Conservation (phyloP, 2,113 vertebrate genomes). For the Gallinago jamesoni region DNA sequence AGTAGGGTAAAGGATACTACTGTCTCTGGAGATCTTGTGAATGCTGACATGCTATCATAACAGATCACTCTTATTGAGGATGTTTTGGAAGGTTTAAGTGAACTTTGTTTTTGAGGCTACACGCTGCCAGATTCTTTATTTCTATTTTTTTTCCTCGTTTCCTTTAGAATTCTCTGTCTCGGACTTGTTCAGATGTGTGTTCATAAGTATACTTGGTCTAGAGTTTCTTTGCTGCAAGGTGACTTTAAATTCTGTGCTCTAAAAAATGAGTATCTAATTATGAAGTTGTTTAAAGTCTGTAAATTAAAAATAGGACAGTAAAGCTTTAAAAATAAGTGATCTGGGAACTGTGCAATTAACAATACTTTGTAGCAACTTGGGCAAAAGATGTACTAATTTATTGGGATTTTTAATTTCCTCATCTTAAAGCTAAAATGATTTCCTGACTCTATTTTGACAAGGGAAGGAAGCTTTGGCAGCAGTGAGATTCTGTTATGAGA, state of each 20-base stretch:
- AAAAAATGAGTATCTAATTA: constrained; percentile 24
- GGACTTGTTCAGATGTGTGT: background rate
- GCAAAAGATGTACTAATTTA: background rate
- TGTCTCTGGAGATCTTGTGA: background rate
- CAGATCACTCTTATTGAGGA: background rate
- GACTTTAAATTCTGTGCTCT: background rate
- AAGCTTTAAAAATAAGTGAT: constrained; percentile 33
- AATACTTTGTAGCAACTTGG: background rate
- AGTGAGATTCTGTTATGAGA: background rate
- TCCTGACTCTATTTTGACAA: constrained; percentile 21
- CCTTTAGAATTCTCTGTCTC: background rate
- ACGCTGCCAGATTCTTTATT: background rate
- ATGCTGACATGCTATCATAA: background rate
- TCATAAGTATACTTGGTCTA: background rate
- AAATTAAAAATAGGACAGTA: constrained; percentile 29
- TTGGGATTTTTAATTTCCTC: background rate
- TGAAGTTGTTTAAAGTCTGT: background rate
- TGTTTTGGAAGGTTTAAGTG: constrained; percentile 24
- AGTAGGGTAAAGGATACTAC: background rate
- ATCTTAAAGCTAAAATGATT: constrained; percentile 9
- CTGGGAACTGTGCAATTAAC: constrained; percentile 5
- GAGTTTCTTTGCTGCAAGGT: constrained; percentile 22
- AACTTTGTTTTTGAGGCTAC: background rate
- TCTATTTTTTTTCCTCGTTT: background rate
- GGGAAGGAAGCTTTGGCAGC: background rate